phyloP scores from a whole-genome alignment of 2,797 vertebrate genomes.

The Parambassis ranga region DNA sequence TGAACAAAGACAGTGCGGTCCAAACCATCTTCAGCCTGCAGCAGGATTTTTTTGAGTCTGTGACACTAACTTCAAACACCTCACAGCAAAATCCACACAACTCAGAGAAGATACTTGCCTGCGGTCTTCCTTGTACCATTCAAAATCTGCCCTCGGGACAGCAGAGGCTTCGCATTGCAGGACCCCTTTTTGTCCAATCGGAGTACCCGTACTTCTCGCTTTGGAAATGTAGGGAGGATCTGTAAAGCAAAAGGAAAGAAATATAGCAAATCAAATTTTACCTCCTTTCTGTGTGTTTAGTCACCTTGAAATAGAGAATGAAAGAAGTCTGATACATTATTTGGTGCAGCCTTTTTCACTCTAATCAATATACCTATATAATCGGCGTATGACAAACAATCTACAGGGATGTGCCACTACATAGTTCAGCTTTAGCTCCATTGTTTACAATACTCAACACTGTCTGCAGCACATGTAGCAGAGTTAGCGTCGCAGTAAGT shows the following conservation, averaged over 20 bases:
- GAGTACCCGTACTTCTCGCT: slow-evolving; percentile 87
- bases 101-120: slow-evolving; percentile 74
- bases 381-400: too few species aligned
- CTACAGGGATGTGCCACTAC: too few species aligned
- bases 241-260: slow-evolving; percentile 49
- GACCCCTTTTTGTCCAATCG: slow-evolving; percentile 92
- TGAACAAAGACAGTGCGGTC: slow-evolving; percentile 12
- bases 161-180: slow-evolving; percentile 94
- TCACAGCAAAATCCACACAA: slow-evolving; percentile 2
- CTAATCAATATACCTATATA: too few species aligned
- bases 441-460: too few species aligned
- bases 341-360: too few species aligned
- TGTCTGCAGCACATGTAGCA: too few species aligned
- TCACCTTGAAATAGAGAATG: too few species aligned
- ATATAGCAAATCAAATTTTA: too few species aligned
- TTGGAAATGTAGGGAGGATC: slow-evolving; percentile 94
- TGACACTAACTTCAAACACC: slow-evolving; percentile 31
- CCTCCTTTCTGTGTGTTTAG: too few species aligned
- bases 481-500: too few species aligned
- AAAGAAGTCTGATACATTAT: too few species aligned
- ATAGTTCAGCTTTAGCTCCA: too few species aligned
- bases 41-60: slow-evolving; percentile 13
- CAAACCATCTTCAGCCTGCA: slow-evolving; percentile 1
- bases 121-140: slow-evolving; percentile 98
- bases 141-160: slow-evolving; percentile 91